phyloP scores from a whole-genome alignment of 2,797 vertebrate species.

The Eospalax fontanierii region DNA sequence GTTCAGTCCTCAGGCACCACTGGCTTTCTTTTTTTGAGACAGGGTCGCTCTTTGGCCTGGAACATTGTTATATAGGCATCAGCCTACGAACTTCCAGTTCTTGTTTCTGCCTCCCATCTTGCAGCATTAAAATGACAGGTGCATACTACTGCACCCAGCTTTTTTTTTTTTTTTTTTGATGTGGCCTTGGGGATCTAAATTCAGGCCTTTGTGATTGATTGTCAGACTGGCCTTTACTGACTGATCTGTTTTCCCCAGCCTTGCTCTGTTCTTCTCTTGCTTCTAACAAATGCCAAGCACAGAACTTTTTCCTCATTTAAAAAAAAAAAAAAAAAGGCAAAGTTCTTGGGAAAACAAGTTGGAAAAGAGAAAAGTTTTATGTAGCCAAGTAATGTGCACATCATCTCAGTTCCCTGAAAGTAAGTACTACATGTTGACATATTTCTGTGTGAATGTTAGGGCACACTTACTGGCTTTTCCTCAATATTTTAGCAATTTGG shows the following conservation, averaged over 20 bases:
- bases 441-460: neutral
- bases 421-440: slow-evolving; percentile 47
- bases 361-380: slow-evolving; percentile 32
- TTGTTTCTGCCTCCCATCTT: neutral
- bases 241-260: neutral
- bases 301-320: slow-evolving; percentile 15
- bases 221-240: neutral
- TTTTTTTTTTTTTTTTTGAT: too few relatives aligned
- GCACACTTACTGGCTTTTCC: neutral
- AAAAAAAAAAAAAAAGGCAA: slow-evolving; percentile 26
- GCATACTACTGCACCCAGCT: neutral
- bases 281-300: slow-evolving; percentile 8
- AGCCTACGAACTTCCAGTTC: neutral
- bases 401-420: neutral
- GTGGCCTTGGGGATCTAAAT: neutral
- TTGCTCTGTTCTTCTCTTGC: neutral
- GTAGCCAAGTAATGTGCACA: slow-evolving; percentile 25
- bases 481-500: slow-evolving; percentile 13
- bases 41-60: neutral
- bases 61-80: neutral
- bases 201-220: neutral
- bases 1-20: neutral
- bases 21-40: neutral
- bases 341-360: slow-evolving; percentile 38
- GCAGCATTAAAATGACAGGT: neutral